Percentiles rank a stretch among this genome's conserved stretches.
Conservation (phyloP, 1,140 invertebrate genomes). For the Ceratina australensis region DNA sequence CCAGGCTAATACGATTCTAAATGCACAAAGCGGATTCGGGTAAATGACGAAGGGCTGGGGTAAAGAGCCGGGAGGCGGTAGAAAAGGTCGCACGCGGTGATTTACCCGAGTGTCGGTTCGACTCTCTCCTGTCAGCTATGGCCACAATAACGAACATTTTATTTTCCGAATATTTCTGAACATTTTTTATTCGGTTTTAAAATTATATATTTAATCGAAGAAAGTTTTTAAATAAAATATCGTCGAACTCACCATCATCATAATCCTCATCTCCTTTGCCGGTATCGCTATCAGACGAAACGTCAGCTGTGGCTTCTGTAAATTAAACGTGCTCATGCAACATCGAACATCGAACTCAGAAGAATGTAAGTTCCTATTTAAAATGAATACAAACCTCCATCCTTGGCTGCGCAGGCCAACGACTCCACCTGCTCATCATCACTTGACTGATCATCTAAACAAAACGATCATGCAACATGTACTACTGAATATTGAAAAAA, state of each 20-base stretch:
- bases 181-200: no score
- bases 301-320: constrained; percentile 77
- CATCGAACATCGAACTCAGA: constrained; percentile 24
- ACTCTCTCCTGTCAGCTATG: constrained; percentile 8
- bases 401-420: constrained; percentile 71
- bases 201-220: no score
- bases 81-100: constrained; percentile 53
- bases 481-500: background rate
- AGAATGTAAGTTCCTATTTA: no score
- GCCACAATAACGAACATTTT: constrained; percentile 40
- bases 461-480: constrained; percentile 64
- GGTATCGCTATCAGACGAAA: constrained; percentile 74
- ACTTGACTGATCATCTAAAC: constrained; percentile 71
- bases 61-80: constrained; percentile 12
- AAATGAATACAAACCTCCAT: constrained; percentile 68
- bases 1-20: constrained; percentile 64
- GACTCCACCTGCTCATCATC: constrained; percentile 76
- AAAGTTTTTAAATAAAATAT: no score
- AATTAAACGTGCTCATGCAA: constrained; percentile 72
- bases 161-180: no score
- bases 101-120: constrained; percentile 59
- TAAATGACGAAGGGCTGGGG: background rate
- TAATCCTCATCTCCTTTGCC: constrained; percentile 70
- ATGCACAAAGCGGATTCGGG: constrained; percentile 60
- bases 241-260: constrained; percentile 69